Evolutionary conservation across 2,888 invertebrate genomes (phyloP).

Genomic region (Mystacides longicornis): DNA sequence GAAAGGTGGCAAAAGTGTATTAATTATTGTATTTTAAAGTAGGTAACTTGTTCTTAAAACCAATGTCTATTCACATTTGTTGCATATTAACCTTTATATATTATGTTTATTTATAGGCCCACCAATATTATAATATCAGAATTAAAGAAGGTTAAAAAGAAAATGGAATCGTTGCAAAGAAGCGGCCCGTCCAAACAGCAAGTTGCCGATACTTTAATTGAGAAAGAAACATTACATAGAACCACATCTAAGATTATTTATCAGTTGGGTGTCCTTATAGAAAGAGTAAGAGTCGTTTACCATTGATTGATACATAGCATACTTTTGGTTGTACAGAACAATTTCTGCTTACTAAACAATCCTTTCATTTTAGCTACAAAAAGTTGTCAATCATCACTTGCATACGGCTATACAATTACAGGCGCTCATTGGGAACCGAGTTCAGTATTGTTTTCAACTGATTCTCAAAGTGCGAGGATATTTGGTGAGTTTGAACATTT

Average conservation of each 20-base stretch:
- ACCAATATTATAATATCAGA: slow-evolving; percentile 39
- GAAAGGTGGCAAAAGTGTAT: too few species aligned
- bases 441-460: slow-evolving; percentile 46
- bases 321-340: too few species aligned
- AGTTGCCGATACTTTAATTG: slow-evolving; percentile 34
- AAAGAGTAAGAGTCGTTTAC: slow-evolving; percentile 32
- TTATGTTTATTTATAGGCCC: slow-evolving; percentile 6
- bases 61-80: too few species aligned
- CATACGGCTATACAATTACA: slow-evolving; percentile 39
- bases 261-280: slow-evolving; percentile 33
- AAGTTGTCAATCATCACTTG: slow-evolving; percentile 36
- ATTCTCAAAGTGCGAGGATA: slow-evolving; percentile 51
- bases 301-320: not conserved
- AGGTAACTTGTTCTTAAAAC: too few species aligned
- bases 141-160: slow-evolving; percentile 38
- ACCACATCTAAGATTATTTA: slow-evolving; percentile 32
- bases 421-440: slow-evolving; percentile 39
- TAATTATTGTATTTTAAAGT: too few species aligned
- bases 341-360: too few species aligned
- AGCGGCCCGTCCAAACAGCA: slow-evolving; percentile 37
- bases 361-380: slow-evolving; percentile 36
- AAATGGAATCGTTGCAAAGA: slow-evolving; percentile 38
- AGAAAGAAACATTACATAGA: slow-evolving; percentile 33
- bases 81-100: not conserved
- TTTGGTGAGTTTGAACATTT: slow-evolving; percentile 43